Conservation (phyloP, 2,797 vertebrate genomes). For the Neomorphus geoffroyi region DNA sequence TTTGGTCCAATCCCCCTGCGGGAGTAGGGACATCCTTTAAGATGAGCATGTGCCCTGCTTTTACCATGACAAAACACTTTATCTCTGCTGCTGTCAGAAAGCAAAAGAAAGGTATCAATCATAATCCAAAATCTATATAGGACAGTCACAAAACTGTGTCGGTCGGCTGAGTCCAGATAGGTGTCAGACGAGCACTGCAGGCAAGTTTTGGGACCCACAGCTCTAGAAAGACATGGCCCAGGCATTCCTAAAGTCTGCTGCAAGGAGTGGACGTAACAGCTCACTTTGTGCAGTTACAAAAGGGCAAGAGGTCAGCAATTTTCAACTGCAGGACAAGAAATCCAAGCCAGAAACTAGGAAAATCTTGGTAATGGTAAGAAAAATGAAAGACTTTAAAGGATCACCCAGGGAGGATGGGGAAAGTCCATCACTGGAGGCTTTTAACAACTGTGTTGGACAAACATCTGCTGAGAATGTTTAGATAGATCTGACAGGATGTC, state of each 20-base stretch:
- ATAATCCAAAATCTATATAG: not conserved
- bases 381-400: not conserved
- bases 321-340: not conserved
- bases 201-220: not conserved
- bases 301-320: conserved; percentile 7
- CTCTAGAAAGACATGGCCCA: not conserved
- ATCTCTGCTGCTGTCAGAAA: not conserved
- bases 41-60: not conserved
- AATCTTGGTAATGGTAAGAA: not conserved
- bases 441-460: conserved; percentile 19
- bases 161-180: not conserved
- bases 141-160: not conserved
- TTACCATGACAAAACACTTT: not conserved
- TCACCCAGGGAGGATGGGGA: not conserved
- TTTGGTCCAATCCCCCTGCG: too few species aligned
- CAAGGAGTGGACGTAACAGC: not conserved
- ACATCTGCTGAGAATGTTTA: conserved; percentile 51
- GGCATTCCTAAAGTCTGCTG: not conserved
- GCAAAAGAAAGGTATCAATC: not conserved
- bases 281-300: not conserved
- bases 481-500: conserved; percentile 28
- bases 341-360: not conserved
- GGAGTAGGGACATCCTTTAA: not conserved
- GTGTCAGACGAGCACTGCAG: not conserved
- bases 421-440: not conserved